phyloP scores from a whole-genome alignment of 2,888 invertebrate genomes.

The Tetramorium bicarinatum region DNA sequence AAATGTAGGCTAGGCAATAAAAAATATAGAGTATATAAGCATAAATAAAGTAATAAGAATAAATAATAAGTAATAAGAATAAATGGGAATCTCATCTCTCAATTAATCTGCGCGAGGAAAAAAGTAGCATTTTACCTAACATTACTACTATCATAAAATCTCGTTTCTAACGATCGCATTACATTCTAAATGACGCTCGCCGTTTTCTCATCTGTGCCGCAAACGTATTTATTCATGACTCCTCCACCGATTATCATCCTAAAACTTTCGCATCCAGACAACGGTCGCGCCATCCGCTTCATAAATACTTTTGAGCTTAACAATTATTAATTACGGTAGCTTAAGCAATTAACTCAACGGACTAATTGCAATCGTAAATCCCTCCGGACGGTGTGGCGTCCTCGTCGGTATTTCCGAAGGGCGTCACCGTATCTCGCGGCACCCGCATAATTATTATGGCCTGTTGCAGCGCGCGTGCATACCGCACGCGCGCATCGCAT shows the following conservation, averaged over 20 bases:
- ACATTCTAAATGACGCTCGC: not conserved
- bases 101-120: not conserved
- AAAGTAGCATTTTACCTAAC: not conserved
- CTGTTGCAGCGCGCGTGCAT: constrained; percentile 47
- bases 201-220: not conserved
- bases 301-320: constrained; percentile 48
- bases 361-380: constrained; percentile 56
- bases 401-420: constrained; percentile 44
- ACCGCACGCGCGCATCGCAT: constrained; percentile 31
- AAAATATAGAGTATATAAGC: too few relatives aligned
- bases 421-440: constrained; percentile 23
- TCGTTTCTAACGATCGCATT: constrained; percentile 1
- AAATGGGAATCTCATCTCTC: not conserved
- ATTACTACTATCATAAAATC: not conserved
- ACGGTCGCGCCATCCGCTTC: not conserved
- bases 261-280: constrained; percentile 41
- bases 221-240: constrained; percentile 24
- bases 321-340: constrained; percentile 52
- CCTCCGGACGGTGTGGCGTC: constrained; percentile 15
- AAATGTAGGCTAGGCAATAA: not conserved
- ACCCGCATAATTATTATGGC: constrained; percentile 57
- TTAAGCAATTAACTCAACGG: constrained; percentile 47
- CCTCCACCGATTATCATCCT: not conserved
- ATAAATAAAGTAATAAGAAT: not conserved
- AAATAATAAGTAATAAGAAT: not conserved